Percentiles rank a stretch among this genome's conserved stretches.
Evolutionary conservation across 2,888 invertebrate genomes (phyloP).

Genomic region (Corbicula japonica): DNA sequence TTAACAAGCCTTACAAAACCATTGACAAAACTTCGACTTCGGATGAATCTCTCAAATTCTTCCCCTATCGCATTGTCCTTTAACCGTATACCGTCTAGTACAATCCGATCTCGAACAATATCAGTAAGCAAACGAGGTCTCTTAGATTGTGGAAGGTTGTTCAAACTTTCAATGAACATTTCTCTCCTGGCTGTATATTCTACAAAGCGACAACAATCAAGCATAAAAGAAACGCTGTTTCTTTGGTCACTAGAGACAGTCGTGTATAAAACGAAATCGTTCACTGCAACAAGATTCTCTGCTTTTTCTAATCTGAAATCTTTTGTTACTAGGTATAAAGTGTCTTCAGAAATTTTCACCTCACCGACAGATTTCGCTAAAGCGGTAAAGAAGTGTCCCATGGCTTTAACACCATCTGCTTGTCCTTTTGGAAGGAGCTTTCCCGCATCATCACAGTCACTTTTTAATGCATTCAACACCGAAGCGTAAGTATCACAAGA

Average conservation of each 20-base stretch:
- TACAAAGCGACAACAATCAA: conserved; percentile 36
- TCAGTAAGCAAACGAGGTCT: conserved; percentile 67
- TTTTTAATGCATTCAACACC: conserved; percentile 55
- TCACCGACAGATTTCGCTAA: conserved; percentile 10
- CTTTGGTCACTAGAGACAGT: conserved; percentile 16
- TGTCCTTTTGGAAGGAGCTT: conserved; percentile 65
- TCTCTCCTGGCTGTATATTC: conserved; percentile 1
- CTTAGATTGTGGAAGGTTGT: conserved; percentile 50
- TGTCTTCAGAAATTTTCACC: neutral
- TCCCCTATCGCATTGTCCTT: neutral
- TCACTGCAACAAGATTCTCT: conserved; percentile 37
- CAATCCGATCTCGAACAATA: conserved; percentile 64
- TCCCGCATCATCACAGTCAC: conserved; percentile 41
- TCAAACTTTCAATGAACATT: conserved; percentile 38
- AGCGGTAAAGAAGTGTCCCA: conserved; percentile 23
- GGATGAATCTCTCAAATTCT: conserved; percentile 14
- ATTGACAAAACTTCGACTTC: conserved; percentile 1
- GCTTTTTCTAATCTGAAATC: conserved; percentile 27
- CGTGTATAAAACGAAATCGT: conserved; percentile 33
- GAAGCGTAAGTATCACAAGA: conserved; percentile 65
- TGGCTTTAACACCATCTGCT: conserved; percentile 52
- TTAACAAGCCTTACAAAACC: conserved; percentile 30
- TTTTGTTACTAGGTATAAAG: conserved; percentile 37
- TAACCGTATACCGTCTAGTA: neutral
- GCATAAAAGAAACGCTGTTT: conserved; percentile 22